Base-by-base conservation (phyloP, 2,113 vertebrate species). In the Phalacrocorax brasilianus region DNA sequence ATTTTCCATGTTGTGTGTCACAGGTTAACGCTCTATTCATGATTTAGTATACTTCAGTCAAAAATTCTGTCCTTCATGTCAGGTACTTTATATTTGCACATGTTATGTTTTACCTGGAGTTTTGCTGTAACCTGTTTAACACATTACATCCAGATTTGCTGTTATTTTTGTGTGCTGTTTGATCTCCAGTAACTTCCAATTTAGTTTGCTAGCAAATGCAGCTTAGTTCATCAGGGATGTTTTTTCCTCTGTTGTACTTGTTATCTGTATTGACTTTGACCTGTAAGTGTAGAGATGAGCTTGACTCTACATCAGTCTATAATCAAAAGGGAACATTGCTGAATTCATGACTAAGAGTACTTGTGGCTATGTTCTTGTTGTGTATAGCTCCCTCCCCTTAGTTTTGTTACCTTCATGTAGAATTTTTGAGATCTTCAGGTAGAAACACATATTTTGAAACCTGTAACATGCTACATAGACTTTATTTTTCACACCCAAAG, bases 131-230 rank as follows among this genome's bases (percentile, higher is more conserved):
- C 11, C 30, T 27, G 8, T 56, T 73, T 32, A 80, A 83, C 14
- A 45, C 20, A 38, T 73, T 47, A 20, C 11, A 76, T 83, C 24
- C 55, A 80, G 35, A 24, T 66, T 88, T 90, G 26, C 11, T 20
- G 2, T n/a, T 68, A 8, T 19, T 88, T 52, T 53, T 78, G 44
- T 32, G 12, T 56, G 23, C 24, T 90, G 30, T 70, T 88, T 93
- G 17, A 80, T 86, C 50, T 83, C 28, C 22, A 12, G 44, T 96
- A 87, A 27, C 45, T 55, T 75, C 19, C 30, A 77, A 40, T 91
- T 81, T 71, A 8, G 45, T 70, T 88, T 76, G n/a, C 65, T 74
- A 42, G 45, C 33, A 95, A 89, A 70, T 53, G 33, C 23, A 89
- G 24, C 44, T 82, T 52, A 45, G 9, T 65, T 77, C 52, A 21